Evolutionary conservation across 2,797 vertebrate species (phyloP), one percentile per base, ranked within the genome.

Genomic region (Bradypus variegatus): DNA sequence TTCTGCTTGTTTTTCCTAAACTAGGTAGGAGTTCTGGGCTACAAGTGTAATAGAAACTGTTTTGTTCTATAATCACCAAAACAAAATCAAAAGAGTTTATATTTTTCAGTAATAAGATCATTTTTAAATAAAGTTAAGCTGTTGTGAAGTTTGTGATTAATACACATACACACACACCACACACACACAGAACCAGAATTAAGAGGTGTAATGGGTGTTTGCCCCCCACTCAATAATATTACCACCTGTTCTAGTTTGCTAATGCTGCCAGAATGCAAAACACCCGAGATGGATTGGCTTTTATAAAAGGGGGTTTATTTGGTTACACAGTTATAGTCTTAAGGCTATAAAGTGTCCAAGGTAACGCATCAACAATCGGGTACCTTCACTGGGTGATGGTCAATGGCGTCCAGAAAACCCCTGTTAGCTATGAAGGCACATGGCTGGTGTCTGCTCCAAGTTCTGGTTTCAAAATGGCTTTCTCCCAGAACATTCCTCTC

Each of bases 1-100:
- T 45, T 33, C 29, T 91, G 33, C 31, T 94, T 53, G 9, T 60
- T 95, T 89, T 91, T 87, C 69, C 87, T 91, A 89, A 95, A 84
- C 21, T 85, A 77, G 60, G 60, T 41, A 77, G 79, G 45, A 88
- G 62, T 84, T 91, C 69, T 73, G 62, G 8, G 23, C 70, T 93
- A 83, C 65, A 81, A 91, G 31, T 41, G 23, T 67, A 72, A 15
- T 16, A 64, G 3, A 72, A 23, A 62, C 1, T 70, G 79, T 83
- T 93, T 62, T 93, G 77, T 82, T 72, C 48, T 86, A 53, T 82
- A 23, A 85, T 87, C 31, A 86, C 33, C 3, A 4, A 90, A 90
- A 90, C 58, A 88, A 91, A 92, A 86, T 75, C 53, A 69, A 80
- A 76, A 88, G 29, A 27, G 48, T 91, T 92, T 91, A 4, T 53